Evolutionary conservation across 2,888 invertebrate genomes (phyloP).

Genomic region (Philhelius pedissequus): DNA sequence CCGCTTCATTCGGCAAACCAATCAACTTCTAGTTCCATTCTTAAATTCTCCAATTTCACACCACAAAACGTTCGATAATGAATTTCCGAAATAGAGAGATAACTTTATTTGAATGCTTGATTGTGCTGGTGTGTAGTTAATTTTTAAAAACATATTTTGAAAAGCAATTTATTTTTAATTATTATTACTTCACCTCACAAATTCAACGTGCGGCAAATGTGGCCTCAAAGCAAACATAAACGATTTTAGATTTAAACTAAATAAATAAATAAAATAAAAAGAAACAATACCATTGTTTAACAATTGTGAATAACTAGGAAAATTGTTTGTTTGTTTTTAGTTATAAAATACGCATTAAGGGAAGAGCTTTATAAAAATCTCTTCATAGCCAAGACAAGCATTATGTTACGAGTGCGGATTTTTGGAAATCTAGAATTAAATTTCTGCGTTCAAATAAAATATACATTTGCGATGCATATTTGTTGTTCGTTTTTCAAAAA

Average conservation of each 20-base stretch:
- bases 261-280: slow-evolving; percentile 23
- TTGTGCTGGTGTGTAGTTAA: slow-evolving; percentile 18
- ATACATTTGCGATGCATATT: too few species aligned
- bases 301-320: slow-evolving; percentile 18
- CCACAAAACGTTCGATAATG: slow-evolving; percentile 12
- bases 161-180: slow-evolving; percentile 52
- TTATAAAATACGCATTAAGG: not conserved
- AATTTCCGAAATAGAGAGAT: slow-evolving; percentile 20
- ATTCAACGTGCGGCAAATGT: slow-evolving; percentile 26
- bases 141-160: slow-evolving; percentile 15
- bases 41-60: not conserved
- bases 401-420: too few species aligned
- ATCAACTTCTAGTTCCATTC: slow-evolving; percentile 90
- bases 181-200: slow-evolving; percentile 8
- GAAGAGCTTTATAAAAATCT: too few species aligned
- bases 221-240: slow-evolving; percentile 24
- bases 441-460: too few species aligned
- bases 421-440: too few species aligned
- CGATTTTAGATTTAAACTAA: slow-evolving; percentile 34
- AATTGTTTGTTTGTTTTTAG: not conserved
- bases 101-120: not conserved
- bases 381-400: too few species aligned
- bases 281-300: slow-evolving; percentile 18
- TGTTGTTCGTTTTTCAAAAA: too few species aligned
- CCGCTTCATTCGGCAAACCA: slow-evolving; percentile 97